Base-by-base conservation (phyloP, 2,113 vertebrate genomes). In the Alethe castanea region DNA sequence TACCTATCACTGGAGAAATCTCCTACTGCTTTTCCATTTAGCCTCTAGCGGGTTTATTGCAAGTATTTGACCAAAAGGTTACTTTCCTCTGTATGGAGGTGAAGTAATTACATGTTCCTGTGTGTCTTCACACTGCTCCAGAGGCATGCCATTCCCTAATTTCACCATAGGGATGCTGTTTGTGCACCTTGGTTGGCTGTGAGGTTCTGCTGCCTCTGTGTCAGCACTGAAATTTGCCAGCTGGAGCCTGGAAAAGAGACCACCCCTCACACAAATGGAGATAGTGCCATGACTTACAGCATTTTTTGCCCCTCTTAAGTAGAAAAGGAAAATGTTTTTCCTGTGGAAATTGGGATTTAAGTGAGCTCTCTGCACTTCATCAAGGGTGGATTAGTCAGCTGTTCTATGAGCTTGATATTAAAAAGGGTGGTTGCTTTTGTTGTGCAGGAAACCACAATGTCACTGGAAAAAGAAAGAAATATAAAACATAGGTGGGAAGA, bases 11-110 rank as follows among this genome's bases (percentile, higher is more conserved):
- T 80, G 48, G 40, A 94, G 76, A 86, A 93, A 81, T 73, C 85
- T 81, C 92, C 93, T 11, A 88, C 95, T 86, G 92, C 71, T 93
- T 95, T 95, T 78, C 86, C 65, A 83, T 86, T 96, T 97, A 93
- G 86, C 82, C 40, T 90, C 82, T 78, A 65, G 85, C 0, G 3
- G n/a, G 80, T 40, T 95, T 86, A 94, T 90, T 91, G 78, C 53
- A 95, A 91, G 54, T 54, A 33, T 80, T 90, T 92, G 38, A 93
- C 38, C 8, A 28, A 93, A 93, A 96, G 76, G 85, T 92, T 93
- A 81, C 64, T 90, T 93, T 74, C 76, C 82, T 77, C 56, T 57
- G 44, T 50, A 50, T 22, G 33, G 47, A 92, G 87, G 93, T 90
- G 94, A 95, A 92, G 74, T 87, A 96, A 96, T 96, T 95, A 90